Conservation (phyloP, 2,888 invertebrate genomes). For the Drosophila helvetica region DNA sequence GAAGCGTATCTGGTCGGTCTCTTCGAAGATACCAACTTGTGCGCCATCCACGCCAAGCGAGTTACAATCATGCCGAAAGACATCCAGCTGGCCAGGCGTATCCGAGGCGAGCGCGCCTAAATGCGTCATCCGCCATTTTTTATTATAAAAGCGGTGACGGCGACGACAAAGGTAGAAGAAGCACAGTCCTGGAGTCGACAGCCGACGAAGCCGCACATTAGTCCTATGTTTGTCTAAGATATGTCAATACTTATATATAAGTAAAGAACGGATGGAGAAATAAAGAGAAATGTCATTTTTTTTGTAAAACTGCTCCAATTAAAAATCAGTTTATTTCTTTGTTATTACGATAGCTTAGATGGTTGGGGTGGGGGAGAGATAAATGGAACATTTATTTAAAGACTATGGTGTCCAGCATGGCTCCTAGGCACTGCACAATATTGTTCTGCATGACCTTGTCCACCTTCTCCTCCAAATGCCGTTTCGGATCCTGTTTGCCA, state of each 20-base stretch:
- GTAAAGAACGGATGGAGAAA: slow-evolving; percentile 37
- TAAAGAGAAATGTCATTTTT: slow-evolving; percentile 22
- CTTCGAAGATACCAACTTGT: slow-evolving; percentile 99
- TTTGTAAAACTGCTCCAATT: slow-evolving; percentile 45
- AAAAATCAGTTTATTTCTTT: slow-evolving; percentile 57
- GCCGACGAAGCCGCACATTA: slow-evolving; percentile 38
- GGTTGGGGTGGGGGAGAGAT: slow-evolving; percentile 28
- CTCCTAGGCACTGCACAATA: slow-evolving; percentile 98
- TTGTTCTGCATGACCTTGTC: slow-evolving; percentile 98
- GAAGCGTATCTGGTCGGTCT: slow-evolving; percentile 94
- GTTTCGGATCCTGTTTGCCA: slow-evolving; percentile 99
- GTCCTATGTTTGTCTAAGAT: slow-evolving; percentile 29
- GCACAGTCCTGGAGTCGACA: slow-evolving; percentile 36
- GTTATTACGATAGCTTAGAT: slow-evolving; percentile 45
- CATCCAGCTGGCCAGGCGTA: slow-evolving; percentile 97
- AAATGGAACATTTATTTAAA: slow-evolving; percentile 87
- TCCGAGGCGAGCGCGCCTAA: slow-evolving; percentile 98
- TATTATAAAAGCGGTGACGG: slow-evolving; percentile 52
- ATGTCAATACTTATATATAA: slow-evolving; percentile 35
- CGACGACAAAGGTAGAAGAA: slow-evolving; percentile 40
- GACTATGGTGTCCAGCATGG: slow-evolving; percentile 96
- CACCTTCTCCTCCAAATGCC: slow-evolving; percentile 99
- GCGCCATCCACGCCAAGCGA: slow-evolving; percentile 98
- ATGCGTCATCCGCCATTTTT: slow-evolving; percentile 67
- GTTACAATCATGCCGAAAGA: slow-evolving; percentile 99